A percentile compares a stretch with the other conserved stretches of the same genome.
Evolutionary conservation across 2,888 invertebrate genomes (phyloP).

Genomic region (Heteromurus nitidus): DNA sequence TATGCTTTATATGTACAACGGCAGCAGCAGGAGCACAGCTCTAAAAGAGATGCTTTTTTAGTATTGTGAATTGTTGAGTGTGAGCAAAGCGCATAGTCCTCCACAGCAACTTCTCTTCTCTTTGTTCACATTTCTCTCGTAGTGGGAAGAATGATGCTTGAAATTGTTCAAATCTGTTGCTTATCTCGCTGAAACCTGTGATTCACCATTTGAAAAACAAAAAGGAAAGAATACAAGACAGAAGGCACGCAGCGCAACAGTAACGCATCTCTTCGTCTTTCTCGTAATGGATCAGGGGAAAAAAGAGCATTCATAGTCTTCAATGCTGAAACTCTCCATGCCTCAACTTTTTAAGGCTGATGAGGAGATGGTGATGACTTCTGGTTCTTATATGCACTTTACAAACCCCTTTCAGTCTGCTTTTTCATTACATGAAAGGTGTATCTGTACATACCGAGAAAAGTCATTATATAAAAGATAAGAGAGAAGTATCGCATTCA

Average conservation of each 20-base stretch:
- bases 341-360: too few relatives aligned
- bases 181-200: conserved; percentile 7
- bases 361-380: neutral
- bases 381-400: neutral
- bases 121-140: conserved; percentile 6
- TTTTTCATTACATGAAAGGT: too few relatives aligned
- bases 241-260: conserved; percentile 4
- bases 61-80: neutral
- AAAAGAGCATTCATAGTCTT: neutral
- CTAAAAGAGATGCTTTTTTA: too few relatives aligned
- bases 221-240: conserved; percentile 8
- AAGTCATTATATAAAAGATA: conserved; percentile 30
- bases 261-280: neutral
- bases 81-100: conserved; percentile 7
- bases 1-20: conserved; percentile 2
- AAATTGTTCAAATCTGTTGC: conserved; percentile 10
- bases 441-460: conserved; percentile 29
- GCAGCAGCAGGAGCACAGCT: conserved; percentile 18
- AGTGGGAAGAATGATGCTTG: neutral
- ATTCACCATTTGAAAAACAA: neutral
- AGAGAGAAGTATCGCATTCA: neutral
- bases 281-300: neutral
- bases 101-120: neutral
- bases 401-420: neutral
- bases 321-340: neutral